Evolutionary conservation across 1,140 invertebrate genomes (phyloP), one percentile per base, ranked within the genome.

Genomic region (Drosophila insularis): DNA sequence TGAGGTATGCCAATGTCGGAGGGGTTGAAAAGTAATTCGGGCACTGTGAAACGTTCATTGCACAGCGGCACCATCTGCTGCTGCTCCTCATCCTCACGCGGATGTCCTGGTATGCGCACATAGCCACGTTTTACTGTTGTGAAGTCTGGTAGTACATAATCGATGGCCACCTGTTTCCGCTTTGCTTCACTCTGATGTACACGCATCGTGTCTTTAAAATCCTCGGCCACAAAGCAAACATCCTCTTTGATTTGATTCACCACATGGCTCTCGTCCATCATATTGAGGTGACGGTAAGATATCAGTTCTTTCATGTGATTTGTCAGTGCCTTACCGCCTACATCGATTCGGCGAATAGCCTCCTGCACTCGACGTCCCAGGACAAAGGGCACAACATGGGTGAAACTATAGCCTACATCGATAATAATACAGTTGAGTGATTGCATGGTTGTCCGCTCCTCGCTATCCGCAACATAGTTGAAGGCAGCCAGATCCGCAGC

Each of bases 171-270:
- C 81, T 96, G 96, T 17, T 92, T 92, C 1, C 93, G 92, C 62
- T 82, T 87, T 91, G 94, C 94, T 58, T 93, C 93, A 31, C 64
- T 13, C 91, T 94, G 95, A 5, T 97, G 95, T 59, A 94, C 95
- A 43, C 95, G 93, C 95, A 99, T 97, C 71, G 99, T 98, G 14
- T 93, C 92, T 84, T 95, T 95, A 86, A 99, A 98, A 89, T 99
- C 94, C 78, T 94, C 93, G 0, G 98, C 96, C 0, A 99, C 97
- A 93, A 96, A 99, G 90, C 98, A 99, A 0, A 96, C 95, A 92
- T 99, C 98, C 93, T 99, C 99, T 92, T 99, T 99, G 0, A 97
- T 96, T 93, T 99, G 98, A 92, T 99, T 99, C 8, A 99, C 98
- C 0, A 99, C 98, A 93, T 98, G 98, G 0, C 98, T 99, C 93